Base-by-base conservation (phyloP, 2,113 vertebrate genomes). In the Neogale vison region DNA sequence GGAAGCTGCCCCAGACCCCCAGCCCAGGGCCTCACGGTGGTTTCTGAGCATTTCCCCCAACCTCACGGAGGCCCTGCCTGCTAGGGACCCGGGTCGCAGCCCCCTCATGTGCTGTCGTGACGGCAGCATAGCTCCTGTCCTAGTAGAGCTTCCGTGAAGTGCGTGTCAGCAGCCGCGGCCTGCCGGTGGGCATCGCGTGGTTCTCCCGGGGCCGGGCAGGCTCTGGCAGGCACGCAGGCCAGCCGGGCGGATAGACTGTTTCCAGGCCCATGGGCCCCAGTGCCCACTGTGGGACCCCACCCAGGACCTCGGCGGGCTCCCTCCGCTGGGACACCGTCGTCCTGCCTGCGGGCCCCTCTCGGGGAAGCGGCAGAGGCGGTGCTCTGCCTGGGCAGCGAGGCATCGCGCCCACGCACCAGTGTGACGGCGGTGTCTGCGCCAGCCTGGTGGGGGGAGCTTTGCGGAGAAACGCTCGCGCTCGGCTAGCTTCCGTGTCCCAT, bases 321-420 rank as follows among this genome's bases (percentile, higher is more conserved):
- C 55, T 11, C 52, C 18, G 2, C 36, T 10, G 31, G 84, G 84
- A 50, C 23, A 11, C 74, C 0, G 8, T 80, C 0, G 7, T 80
- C 61, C 84, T 59, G 23, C 23, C 26, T 4, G 1, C 34, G 0
- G 0, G 55, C 61, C 83, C n/a, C 69, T 55, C 45, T 55, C 10
- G 24, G 7, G 55, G 55, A 20, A 47, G 26, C 57, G 47, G 55
- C 14, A 1, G 11, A 34, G 57, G 17, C 4, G 0, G 88, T 31
- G 15, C 20, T 11, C 23, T 24, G 69, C 39, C 4, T 1, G 1
- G 9, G 15, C 47, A 6, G 21, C 15, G 21, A 15, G 29, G 47
- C n/a, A 9, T 47, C 34, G 10, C 10, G 4, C 4, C 4, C 52
- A 1, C 0, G 7, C 72, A 18, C 17, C 3, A 21, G 1, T 0